These are phyloP conservation scores for Rhodinocichla rosea DNA, from an alignment of 2,113 vertebrate species.

Conservation along the genomic window DNA sequence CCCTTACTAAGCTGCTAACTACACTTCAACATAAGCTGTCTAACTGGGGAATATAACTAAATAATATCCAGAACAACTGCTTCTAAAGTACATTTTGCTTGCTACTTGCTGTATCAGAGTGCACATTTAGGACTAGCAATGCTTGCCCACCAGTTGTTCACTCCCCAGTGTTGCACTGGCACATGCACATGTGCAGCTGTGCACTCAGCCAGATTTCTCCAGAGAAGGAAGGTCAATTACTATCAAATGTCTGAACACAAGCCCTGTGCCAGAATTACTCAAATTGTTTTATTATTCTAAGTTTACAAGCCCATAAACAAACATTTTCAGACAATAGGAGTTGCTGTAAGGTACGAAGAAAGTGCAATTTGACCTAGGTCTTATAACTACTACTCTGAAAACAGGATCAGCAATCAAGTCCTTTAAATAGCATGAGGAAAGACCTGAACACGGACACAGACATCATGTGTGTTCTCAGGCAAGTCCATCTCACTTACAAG, in stretches of 20 bases:
- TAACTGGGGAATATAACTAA: not conserved
- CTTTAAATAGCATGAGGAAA: slow-evolving; percentile 40
- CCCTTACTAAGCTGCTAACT: slow-evolving; percentile 19
- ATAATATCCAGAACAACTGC: slow-evolving; percentile 6
- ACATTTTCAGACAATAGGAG: not conserved
- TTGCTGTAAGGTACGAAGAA: not conserved
- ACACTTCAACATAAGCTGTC: not conserved
- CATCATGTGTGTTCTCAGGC: not conserved
- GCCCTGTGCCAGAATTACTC: not conserved
- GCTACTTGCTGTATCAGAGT: not conserved
- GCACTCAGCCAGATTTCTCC: not conserved
- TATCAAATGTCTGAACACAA: slow-evolving; percentile 8
- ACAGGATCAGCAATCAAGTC: slow-evolving; percentile 15
- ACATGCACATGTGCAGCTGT: slow-evolving; percentile 7
- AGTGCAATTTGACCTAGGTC: not conserved
- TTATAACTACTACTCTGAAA: not conserved
- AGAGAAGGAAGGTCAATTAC: slow-evolving; percentile 14
- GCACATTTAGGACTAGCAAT: not conserved
- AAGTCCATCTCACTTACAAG: not conserved
- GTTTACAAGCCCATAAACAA: slow-evolving; percentile 21
- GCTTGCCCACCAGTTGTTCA: slow-evolving; percentile 30
- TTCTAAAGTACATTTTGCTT: not conserved
- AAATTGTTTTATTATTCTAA: not conserved
- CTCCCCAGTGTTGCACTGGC: not conserved
- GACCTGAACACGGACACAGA: not conserved